Evolutionary conservation across 2,888 invertebrate species (phyloP), one percentile per base, ranked within the genome.

Genomic region (Ectobius pallidus): DNA sequence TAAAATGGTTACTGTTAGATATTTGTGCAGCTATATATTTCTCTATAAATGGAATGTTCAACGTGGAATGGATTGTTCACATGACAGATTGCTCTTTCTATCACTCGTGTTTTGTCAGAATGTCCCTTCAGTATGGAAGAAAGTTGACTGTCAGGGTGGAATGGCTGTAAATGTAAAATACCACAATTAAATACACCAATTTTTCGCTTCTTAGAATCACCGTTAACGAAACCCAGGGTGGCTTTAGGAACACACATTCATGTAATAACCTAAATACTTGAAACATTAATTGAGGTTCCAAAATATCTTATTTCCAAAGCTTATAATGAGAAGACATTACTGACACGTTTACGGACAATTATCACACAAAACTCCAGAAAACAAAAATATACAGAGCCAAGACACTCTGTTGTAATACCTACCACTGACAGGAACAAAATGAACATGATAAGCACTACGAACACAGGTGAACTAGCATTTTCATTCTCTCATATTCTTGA

Each of bases 41-140:
- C n/a, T 30, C n/a, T 58, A 61, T 22, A 11, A 25, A 68, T 68
- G 67, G 67, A 49, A 68, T 68, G 67, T 49, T 67, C 44, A 44
- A 30, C 42, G 18, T 46, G 67, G 67, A 67, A 67, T 67, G 46
- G 18, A 25, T 68, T 22, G 65, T 44, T 65, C 20, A 27, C 39
- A 34, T 32, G 20, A 62, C n/a, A 34, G 32, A n/a, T n/a, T 3
- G 34, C 62, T 62, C 30, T 39, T 11, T 20, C 6, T 34, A 62
- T 18, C 39, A 34, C 27, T n/a, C 27, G 27, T 62, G 1, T 34
- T 34, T 11, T 34, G 34, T 34, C 20, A 34, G 20, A 62, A 39
- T 62, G 32, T 32, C 20, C 34, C 18, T 55, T 32, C n/a, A n/a
- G n/a, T n/a, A n/a, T n/a, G n/a, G n/a, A n/a, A n/a, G n/a, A n/a